Evolutionary conservation across 2,797 vertebrate genomes (phyloP).

Genomic region (Onychomys arenicola): DNA sequence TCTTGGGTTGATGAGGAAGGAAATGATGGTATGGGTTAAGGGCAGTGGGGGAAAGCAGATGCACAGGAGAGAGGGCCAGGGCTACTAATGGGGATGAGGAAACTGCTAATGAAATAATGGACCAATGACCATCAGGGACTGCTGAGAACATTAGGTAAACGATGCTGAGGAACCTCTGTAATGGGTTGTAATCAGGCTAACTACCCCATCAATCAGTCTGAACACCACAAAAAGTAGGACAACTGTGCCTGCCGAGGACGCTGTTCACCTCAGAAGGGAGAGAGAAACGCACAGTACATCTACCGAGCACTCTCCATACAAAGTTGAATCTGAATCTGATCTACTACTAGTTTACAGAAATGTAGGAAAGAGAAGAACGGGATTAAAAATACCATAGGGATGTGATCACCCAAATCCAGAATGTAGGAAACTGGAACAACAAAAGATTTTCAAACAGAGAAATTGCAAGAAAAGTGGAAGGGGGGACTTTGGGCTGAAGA

Average conservation of each 20-base stretch:
- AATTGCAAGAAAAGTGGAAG: conserved; percentile 17
- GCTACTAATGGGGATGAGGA: background rate
- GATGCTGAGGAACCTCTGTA: background rate
- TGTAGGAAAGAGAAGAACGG: conserved; percentile 8
- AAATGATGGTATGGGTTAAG: conserved; percentile 22
- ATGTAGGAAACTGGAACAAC: background rate
- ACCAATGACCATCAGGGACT: conserved; percentile 8
- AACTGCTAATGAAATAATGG: conserved; percentile 50
- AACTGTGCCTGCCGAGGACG: background rate
- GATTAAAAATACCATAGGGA: background rate
- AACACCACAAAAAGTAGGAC: conserved; percentile 39
- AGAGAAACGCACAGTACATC: background rate
- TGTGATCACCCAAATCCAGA: conserved; percentile 8
- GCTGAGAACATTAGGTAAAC: conserved; percentile 51
- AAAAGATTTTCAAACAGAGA: background rate
- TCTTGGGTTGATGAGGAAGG: conserved; percentile 34
- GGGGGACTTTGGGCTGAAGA: background rate
- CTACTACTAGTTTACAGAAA: conserved; percentile 44
- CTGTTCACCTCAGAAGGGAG: background rate
- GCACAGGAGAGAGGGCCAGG: background rate
- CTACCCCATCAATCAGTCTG: conserved; percentile 46
- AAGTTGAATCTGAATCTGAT: conserved; percentile 34
- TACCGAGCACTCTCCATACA: conserved; percentile 48
- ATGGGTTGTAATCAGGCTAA: conserved; percentile 32
- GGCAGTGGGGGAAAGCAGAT: conserved; percentile 9